phyloP scores from a whole-genome alignment of 2,888 invertebrate genomes.

The Opisthograptis luteolata region DNA sequence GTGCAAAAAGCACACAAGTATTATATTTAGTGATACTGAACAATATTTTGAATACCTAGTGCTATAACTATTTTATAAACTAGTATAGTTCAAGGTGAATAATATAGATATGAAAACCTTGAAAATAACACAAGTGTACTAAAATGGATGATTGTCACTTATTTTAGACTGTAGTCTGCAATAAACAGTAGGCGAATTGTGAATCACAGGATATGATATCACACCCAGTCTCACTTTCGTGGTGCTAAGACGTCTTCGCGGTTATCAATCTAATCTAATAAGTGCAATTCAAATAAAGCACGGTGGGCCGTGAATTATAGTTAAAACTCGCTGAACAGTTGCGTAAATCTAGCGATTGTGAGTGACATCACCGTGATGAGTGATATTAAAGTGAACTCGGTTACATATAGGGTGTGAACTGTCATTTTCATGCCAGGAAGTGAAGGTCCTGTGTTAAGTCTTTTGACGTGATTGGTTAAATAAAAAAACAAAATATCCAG shows the following conservation, averaged over 20 bases:
- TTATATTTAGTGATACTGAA: neutral
- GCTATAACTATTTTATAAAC: neutral
- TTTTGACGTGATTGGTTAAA: slow-evolving; percentile 9
- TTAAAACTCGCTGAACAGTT: slow-evolving; percentile 35
- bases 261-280: slow-evolving; percentile 60
- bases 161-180: slow-evolving; percentile 57
- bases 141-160: slow-evolving; percentile 69
- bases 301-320: slow-evolving; percentile 37
- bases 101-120: neutral
- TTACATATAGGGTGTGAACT: neutral
- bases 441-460: too few relatives aligned
- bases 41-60: neutral
- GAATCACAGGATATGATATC: slow-evolving; percentile 78
- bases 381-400: slow-evolving; percentile 1
- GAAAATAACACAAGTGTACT: slow-evolving; percentile 27
- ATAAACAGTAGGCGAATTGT: slow-evolving; percentile 53
- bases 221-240: slow-evolving; percentile 59
- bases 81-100: neutral
- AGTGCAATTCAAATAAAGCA: slow-evolving; percentile 70
- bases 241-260: slow-evolving; percentile 60
- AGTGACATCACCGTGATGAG: slow-evolving; percentile 4
- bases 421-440: slow-evolving; percentile 6
- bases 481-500: slow-evolving; percentile 11
- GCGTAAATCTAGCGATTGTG: slow-evolving; percentile 6
- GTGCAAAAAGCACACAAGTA: neutral